A percentile compares a stretch with the other conserved stretches of the same genome.
Conservation (phyloP, 2,797 vertebrate genomes). For the Miichthys miiuy region DNA sequence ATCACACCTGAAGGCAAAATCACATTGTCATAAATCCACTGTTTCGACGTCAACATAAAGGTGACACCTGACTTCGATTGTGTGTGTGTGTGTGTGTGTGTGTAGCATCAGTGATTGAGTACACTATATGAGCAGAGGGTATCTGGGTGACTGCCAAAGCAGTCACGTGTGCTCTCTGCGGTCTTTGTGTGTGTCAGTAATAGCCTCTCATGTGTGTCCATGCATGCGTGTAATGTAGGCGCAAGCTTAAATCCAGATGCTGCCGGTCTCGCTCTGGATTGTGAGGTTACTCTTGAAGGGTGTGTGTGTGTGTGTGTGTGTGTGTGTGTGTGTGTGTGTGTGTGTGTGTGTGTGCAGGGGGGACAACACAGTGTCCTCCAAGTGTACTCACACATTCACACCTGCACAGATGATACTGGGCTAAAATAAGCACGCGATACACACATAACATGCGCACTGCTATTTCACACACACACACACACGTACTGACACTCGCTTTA, state of each 20-base stretch:
- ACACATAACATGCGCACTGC: background rate
- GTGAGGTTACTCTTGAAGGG: constrained; percentile 46
- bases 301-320: constrained; percentile 21
- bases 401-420: constrained; percentile 4
- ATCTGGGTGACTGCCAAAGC: constrained; percentile 51
- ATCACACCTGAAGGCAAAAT: constrained; percentile 29
- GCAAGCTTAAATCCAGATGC: constrained; percentile 46
- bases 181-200: constrained; percentile 33
- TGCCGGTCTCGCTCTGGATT: constrained; percentile 11
- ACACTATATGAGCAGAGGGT: constrained; percentile 39
- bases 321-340: constrained; percentile 24
- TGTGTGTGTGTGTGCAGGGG: background rate
- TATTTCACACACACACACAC: background rate
- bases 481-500: background rate
- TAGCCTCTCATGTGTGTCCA: constrained; percentile 44
- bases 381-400: constrained; percentile 23
- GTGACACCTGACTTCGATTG: constrained; percentile 30
- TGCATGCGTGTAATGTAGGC: constrained; percentile 41
- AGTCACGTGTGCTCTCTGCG: constrained; percentile 55
- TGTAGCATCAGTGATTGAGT: constrained; percentile 27
- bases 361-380: constrained; percentile 43
- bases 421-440: background rate
- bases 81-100: constrained; percentile 12
- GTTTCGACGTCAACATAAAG: constrained; percentile 32
- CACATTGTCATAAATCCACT: constrained; percentile 32